Evolutionary conservation across 2,888 invertebrate species (phyloP), one percentile per base, ranked within the genome.

Genomic region (Lepetodrilus schrolli): DNA sequence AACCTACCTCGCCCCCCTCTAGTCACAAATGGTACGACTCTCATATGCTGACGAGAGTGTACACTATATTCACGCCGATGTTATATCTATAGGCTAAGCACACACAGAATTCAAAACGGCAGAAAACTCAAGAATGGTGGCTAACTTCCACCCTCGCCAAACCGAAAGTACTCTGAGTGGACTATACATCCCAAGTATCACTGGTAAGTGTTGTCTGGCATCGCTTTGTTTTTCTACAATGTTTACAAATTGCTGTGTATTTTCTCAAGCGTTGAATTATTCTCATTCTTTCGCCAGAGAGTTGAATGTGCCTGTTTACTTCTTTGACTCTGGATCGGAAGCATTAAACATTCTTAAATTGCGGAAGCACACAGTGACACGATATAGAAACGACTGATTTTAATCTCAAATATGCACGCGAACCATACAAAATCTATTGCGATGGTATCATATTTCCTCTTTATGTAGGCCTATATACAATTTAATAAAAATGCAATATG

Each of bases 121-220:
- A n/a, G 50, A 70, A 36, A 70, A 77, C 26, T 47, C 26, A 38
- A 70, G 49, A 43, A 78, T 77, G 75, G 78, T 79, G 58, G 79
- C 77, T 26, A 78, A 77, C 34, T 77, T 72, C 49, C 72, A 75
- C 20, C 79, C 79, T 2, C 74, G 76, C 2, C 78, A 80, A 58
- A 79, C 80, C 5, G 82, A 82, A 68, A 82, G 80, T 70, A 80
- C 79, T 4, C 43, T 82, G 37, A 78, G 78, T 58, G 82, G 82
- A 66, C 70, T 80, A 26, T 82, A 79, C 70, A 82, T 82, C 36
- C 82, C 82, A 20, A 79, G 80, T 58, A 82, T 82, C n/a, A 79
- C 82, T 70, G 82, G 82, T 82, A 72, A 73, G 78, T 50, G 30
- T 17, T 47, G 17, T 23, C n/a, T 74, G 66, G 10, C 38, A 68